A percentile compares a stretch with the other conserved stretches of the same genome.
phyloP scores from a whole-genome alignment of 1,140 invertebrate species.

The Drosophila gunungcola region DNA sequence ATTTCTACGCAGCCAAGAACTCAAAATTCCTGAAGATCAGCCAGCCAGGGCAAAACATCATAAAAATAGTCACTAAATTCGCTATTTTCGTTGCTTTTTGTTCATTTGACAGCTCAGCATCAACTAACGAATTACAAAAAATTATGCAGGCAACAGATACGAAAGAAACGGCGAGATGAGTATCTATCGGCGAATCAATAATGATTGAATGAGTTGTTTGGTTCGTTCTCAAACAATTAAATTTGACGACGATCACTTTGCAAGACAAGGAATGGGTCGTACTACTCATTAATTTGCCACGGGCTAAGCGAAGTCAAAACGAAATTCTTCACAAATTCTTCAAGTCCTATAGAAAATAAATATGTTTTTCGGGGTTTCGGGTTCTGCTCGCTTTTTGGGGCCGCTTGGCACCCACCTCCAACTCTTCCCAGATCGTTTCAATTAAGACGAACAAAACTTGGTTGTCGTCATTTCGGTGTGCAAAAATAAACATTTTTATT shows the following conservation, averaged over 20 bases:
- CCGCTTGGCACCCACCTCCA: slow-evolving; percentile 18
- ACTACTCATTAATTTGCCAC: slow-evolving; percentile 52
- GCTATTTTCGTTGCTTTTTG: slow-evolving; percentile 49
- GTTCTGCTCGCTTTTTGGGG: slow-evolving; percentile 29
- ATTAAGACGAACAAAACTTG: slow-evolving; percentile 65
- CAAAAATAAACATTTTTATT: slow-evolving; percentile 78
- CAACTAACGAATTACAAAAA: slow-evolving; percentile 54
- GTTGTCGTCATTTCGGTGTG: slow-evolving; percentile 58
- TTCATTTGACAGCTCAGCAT: slow-evolving; percentile 65
- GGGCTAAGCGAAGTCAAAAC: slow-evolving; percentile 12
- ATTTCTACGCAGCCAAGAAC: slow-evolving; percentile 52
- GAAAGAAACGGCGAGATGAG: slow-evolving; percentile 23
- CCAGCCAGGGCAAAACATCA: slow-evolving; percentile 53
- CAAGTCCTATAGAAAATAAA: not conserved
- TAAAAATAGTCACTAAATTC: slow-evolving; percentile 65
- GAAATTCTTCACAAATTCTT: slow-evolving; percentile 57
- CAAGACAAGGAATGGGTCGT: slow-evolving; percentile 14
- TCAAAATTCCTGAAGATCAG: slow-evolving; percentile 66
- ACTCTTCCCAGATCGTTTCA: slow-evolving; percentile 45
- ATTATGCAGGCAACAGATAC: slow-evolving; percentile 52
- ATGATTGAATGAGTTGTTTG: slow-evolving; percentile 58
- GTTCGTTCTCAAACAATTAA: slow-evolving; percentile 55
- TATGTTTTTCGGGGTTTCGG: slow-evolving; percentile 15
- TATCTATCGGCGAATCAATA: slow-evolving; percentile 51
- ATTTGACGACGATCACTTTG: slow-evolving; percentile 54